Percentiles rank a stretch among this genome's conserved stretches.
These are phyloP conservation scores for Morpho helenor DNA, from an alignment of 2,888 invertebrate genomes.

Conservation along the genomic window DNA sequence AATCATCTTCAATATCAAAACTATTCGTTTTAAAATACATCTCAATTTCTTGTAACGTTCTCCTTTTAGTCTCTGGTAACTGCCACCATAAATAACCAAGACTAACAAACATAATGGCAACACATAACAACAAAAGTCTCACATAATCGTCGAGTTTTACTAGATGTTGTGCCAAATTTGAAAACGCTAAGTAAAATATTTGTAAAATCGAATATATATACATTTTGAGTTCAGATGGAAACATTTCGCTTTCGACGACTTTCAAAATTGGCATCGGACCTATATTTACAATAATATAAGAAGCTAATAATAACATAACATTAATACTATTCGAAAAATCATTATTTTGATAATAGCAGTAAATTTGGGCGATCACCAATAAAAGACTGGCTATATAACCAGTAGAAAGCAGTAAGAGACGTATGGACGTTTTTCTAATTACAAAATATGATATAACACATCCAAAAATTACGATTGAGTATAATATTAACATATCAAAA, in stretches of 20 bases:
- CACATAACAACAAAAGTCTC: background rate
- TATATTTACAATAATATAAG: conserved; percentile 5
- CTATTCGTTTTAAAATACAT: too few species aligned
- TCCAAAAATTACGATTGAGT: background rate
- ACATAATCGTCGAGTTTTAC: conserved; percentile 24
- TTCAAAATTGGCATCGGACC: conserved; percentile 6
- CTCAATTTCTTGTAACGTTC: too few species aligned
- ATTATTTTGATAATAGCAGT: background rate
- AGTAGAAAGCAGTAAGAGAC: conserved; percentile 3
- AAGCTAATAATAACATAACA: background rate
- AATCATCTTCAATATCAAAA: background rate
- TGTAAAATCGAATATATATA: conserved; percentile 1
- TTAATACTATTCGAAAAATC: background rate
- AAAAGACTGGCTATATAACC: conserved; percentile 1
- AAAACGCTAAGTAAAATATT: background rate
- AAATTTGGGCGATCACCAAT: background rate
- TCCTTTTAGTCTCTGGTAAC: too few species aligned
- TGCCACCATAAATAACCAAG: background rate
- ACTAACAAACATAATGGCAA: background rate
- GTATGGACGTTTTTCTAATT: conserved; percentile 1
- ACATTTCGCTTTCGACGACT: background rate
- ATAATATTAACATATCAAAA: conserved; percentile 3
- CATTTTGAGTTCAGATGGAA: conserved; percentile 8
- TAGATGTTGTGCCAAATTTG: conserved; percentile 12
- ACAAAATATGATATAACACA: conserved; percentile 1